Conservation (phyloP, 2,797 vertebrate species). For the Coccyzus lansbergi region DNA sequence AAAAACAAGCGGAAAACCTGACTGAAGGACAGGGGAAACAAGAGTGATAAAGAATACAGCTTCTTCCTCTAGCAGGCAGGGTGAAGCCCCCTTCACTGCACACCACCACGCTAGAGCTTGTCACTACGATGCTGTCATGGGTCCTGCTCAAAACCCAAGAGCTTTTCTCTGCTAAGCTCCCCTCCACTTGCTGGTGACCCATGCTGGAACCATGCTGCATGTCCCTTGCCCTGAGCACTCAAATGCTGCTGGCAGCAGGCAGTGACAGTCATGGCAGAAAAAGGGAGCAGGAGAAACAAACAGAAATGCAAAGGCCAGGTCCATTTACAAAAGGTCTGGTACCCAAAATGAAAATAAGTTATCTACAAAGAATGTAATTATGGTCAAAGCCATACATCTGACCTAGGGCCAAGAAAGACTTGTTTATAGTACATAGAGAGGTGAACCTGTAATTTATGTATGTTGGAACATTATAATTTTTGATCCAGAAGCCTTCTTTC, state of each 20-base stretch:
- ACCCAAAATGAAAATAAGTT: conserved; percentile 47
- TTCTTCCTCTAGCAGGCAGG: neutral
- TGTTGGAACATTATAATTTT: conserved; percentile 45
- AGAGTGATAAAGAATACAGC: conserved; percentile 12
- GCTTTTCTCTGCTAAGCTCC: neutral
- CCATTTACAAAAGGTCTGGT: neutral
- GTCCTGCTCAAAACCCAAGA: neutral
- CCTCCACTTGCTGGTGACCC: neutral
- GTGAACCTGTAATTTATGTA: conserved; percentile 55
- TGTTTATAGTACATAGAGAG: conserved; percentile 40
- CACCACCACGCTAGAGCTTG: neutral
- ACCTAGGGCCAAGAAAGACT: conserved; percentile 19
- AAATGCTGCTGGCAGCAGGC: neutral
- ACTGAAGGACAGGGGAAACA: conserved; percentile 3
- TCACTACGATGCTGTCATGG: fast-evolving
- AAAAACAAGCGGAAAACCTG: conserved; percentile 60
- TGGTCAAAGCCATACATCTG: conserved; percentile 45
- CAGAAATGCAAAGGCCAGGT: neutral
- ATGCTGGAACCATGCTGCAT: neutral
- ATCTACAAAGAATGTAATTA: conserved; percentile 53
- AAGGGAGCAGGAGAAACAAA: neutral
- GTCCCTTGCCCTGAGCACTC: neutral
- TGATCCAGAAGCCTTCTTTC: conserved; percentile 43
- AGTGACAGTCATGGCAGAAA: neutral
- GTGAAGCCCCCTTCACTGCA: neutral